These are phyloP conservation scores for Isotomurus palustris DNA, from an alignment of 2,888 invertebrate species.

Conservation along the genomic window DNA sequence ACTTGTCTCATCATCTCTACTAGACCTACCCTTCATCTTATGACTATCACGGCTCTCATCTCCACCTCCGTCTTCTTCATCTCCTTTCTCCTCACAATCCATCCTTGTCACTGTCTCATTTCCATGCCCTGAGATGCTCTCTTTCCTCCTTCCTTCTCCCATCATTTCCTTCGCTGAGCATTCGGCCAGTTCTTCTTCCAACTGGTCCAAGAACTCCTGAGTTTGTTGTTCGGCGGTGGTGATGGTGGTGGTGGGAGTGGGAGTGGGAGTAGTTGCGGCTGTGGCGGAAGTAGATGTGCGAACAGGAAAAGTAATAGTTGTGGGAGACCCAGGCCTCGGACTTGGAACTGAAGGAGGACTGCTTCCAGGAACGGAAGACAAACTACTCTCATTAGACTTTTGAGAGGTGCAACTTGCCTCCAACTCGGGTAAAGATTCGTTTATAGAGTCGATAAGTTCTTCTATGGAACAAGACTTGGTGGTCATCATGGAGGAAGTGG, in stretches of 20 bases:
- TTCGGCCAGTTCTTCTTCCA: constrained; percentile 18
- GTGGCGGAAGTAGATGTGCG: background rate
- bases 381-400: constrained; percentile 24
- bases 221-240: constrained; percentile 20
- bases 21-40: background rate
- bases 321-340: constrained; percentile 28
- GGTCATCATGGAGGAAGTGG: background rate
- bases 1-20: background rate
- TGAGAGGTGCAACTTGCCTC: constrained; percentile 20
- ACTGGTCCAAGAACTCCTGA: constrained; percentile 1
- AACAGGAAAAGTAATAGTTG: constrained; percentile 8
- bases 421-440: constrained; percentile 35
- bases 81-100: constrained; percentile 1
- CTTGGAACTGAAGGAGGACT: constrained; percentile 28
- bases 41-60: background rate
- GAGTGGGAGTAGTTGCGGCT: background rate
- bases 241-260: background rate
- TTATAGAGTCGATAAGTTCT: constrained; percentile 38
- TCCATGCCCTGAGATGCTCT: constrained; percentile 9
- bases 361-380: constrained; percentile 14
- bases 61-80: constrained; percentile 1
- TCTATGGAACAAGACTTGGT: constrained; percentile 28
- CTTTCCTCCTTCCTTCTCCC: background rate
- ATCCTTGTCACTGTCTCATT: constrained; percentile 10
- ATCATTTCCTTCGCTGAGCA: constrained; percentile 4